A percentile compares a stretch with the other conserved stretches of the same genome.
These are phyloP conservation scores for Mastomys natalensis DNA, from an alignment of 2,113 vertebrate genomes.

Conservation along the genomic window DNA sequence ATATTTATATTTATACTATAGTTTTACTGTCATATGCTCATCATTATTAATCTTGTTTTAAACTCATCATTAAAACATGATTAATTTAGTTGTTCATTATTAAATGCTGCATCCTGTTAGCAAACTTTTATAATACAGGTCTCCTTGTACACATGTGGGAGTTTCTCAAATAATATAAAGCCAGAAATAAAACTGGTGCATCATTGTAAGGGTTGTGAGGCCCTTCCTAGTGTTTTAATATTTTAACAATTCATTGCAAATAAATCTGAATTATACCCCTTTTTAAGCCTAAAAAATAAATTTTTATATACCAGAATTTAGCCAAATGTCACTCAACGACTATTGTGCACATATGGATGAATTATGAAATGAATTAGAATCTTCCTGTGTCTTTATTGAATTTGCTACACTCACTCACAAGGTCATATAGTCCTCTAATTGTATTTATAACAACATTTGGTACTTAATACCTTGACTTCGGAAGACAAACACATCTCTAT, in stretches of 20 bases:
- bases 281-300: neutral
- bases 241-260: neutral
- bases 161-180: neutral
- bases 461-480: slow-evolving; percentile 24
- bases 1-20: neutral
- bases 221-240: neutral
- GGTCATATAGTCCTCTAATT: neutral
- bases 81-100: neutral
- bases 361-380: neutral
- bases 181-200: neutral
- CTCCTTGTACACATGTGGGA: neutral
- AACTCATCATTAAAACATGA: neutral
- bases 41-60: neutral
- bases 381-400: neutral
- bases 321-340: neutral
- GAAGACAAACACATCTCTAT: neutral
- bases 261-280: neutral
- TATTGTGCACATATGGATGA: neutral
- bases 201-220: neutral
- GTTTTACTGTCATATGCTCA: neutral
- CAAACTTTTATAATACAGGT: neutral
- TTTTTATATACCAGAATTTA: slow-evolving; percentile 10
- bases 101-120: neutral
- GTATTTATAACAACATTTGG: neutral
- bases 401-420: neutral